phyloP scores from a whole-genome alignment of 1,140 invertebrate species.

The Drosophila kanapiae region DNA sequence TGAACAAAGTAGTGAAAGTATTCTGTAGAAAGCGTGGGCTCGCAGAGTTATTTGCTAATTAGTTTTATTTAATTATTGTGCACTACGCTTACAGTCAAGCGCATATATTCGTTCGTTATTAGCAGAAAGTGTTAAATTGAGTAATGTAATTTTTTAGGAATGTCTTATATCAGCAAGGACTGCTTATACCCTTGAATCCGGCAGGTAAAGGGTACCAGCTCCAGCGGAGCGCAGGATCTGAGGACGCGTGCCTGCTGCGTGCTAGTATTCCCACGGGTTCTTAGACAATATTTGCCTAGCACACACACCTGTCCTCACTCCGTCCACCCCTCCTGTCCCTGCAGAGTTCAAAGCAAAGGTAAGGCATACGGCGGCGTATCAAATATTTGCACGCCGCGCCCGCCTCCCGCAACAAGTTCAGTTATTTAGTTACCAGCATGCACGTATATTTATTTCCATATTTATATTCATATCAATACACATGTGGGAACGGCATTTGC shows the following conservation, averaged over 20 bases:
- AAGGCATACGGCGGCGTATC: constrained; percentile 21
- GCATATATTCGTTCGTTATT: neutral
- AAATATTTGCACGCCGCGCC: constrained; percentile 31
- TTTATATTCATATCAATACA: constrained; percentile 41
- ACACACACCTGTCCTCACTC: neutral
- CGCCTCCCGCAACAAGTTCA: constrained; percentile 15
- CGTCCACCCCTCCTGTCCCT: neutral
- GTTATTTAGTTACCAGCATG: constrained; percentile 55
- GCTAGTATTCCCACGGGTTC: constrained; percentile 56
- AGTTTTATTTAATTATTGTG: neutral
- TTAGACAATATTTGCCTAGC: constrained; percentile 56
- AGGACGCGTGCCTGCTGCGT: constrained; percentile 13
- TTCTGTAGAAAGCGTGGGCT: neutral
- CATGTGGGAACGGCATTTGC: constrained; percentile 11
- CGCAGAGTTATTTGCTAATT: neutral
- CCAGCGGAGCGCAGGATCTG: neutral
- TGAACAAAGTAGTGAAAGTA: no score
- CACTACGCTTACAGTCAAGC: neutral
- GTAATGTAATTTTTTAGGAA: neutral
- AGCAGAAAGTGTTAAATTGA: neutral
- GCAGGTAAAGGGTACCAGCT: neutral
- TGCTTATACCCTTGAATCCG: neutral
- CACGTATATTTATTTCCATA: constrained; percentile 17
- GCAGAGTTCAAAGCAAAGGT: constrained; percentile 51
- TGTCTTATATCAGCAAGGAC: neutral